Conservation (phyloP, 2,888 invertebrate genomes). For the Andricus quercusramuli region DNA sequence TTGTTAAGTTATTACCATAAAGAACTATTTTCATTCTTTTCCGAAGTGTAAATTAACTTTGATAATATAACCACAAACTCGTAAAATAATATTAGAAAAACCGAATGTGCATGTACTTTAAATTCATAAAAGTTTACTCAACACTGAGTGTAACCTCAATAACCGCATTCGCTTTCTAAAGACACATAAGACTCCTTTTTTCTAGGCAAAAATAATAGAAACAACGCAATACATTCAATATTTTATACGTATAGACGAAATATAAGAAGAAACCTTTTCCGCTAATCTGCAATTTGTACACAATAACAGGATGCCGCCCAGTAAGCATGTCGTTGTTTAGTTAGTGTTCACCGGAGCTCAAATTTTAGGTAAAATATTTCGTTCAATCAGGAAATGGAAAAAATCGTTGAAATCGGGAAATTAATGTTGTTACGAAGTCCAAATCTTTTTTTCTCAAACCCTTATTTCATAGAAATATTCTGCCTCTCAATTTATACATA, state of each 20-base stretch:
- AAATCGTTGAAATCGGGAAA: not conserved
- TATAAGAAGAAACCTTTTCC: not conserved
- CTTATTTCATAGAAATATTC: no score
- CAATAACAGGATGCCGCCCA: not conserved
- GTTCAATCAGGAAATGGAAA: not conserved
- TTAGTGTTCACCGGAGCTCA: slow-evolving; percentile 7
- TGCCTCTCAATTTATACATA: no score
- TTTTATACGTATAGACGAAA: not conserved
- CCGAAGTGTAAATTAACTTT: not conserved
- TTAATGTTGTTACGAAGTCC: no score
- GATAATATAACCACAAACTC: not conserved
- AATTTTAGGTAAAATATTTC: not conserved
- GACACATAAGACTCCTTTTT: not conserved
- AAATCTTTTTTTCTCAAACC: no score
- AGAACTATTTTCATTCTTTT: not conserved
- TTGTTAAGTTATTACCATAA: no score
- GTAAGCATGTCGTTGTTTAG: slow-evolving; percentile 1
- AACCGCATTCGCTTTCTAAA: not conserved
- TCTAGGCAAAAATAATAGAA: not conserved
- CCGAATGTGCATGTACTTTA: not conserved
- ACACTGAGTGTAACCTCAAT: not conserved
- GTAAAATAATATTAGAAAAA: not conserved
- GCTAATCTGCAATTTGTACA: not conserved
- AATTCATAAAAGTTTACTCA: not conserved
- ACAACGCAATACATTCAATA: not conserved